Conservation (phyloP, 2,888 invertebrate genomes). For the Willowsia nigromaculata region DNA sequence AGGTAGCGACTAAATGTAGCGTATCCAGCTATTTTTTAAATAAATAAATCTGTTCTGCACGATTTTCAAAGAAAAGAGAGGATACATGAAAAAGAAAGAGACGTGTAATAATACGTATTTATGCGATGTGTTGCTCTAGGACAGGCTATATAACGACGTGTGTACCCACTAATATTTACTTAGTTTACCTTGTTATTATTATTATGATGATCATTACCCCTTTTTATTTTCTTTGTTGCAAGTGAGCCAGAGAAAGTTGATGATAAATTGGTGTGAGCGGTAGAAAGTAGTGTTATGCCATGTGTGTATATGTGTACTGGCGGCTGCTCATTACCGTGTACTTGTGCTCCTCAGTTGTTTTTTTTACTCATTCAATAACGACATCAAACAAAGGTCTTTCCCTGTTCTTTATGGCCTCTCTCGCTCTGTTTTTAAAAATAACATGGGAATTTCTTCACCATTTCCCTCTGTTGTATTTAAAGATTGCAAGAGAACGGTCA, state of each 20-base stretch:
- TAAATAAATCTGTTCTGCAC: conserved; percentile 70
- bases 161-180: neutral
- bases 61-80: conserved; percentile 46
- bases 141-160: neutral
- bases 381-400: neutral
- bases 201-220: neutral
- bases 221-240: neutral
- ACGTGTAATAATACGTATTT: conserved; percentile 35
- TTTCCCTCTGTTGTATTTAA: neutral
- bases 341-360: neutral
- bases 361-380: neutral
- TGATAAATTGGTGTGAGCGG: conserved; percentile 18
- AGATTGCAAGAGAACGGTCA: neutral
- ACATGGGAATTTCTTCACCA: neutral
- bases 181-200: neutral
- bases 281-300: neutral
- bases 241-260: conserved; percentile 23
- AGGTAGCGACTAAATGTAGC: conserved; percentile 61
- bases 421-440: neutral
- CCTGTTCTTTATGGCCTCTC: neutral
- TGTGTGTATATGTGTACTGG: neutral
- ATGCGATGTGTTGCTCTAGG: conserved; percentile 11
- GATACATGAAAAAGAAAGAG: conserved; percentile 8
- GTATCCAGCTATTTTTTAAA: conserved; percentile 68
- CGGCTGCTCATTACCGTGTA: neutral